phyloP scores from a whole-genome alignment of 2,888 invertebrate genomes.

The Chironomus tentans region DNA sequence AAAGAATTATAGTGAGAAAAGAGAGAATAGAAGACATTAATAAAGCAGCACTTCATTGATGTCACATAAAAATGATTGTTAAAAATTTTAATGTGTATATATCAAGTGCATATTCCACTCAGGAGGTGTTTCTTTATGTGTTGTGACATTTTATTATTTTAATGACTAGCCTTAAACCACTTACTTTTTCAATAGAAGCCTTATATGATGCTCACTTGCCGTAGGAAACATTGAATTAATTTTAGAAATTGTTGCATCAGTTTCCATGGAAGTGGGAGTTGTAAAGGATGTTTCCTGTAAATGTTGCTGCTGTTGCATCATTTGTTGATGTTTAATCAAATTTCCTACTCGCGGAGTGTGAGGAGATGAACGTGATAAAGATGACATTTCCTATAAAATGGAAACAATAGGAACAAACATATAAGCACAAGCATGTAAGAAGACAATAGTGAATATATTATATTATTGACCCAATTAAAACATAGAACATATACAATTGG shows the following conservation, averaged over 20 bases:
- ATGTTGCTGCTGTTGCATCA: slow-evolving; percentile 37
- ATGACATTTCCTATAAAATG: slow-evolving; percentile 39
- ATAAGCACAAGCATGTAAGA: no score
- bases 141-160: background rate
- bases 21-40: background rate
- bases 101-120: background rate
- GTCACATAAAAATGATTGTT: background rate
- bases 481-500: background rate
- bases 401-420: background rate
- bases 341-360: slow-evolving; percentile 36
- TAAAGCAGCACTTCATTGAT: background rate
- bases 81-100: background rate
- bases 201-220: slow-evolving; percentile 79
- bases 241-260: slow-evolving; percentile 66
- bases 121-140: background rate
- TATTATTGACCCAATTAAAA: no score
- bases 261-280: slow-evolving; percentile 49
- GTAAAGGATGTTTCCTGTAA: slow-evolving; percentile 51
- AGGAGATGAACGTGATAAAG: slow-evolving; percentile 34
- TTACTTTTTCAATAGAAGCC: slow-evolving; percentile 80
- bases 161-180: slow-evolving; percentile 35
- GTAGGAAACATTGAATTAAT: slow-evolving; percentile 86
- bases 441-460: no score
- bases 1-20: background rate
- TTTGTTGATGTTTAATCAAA: slow-evolving; percentile 33